Percentiles rank a stretch among this genome's conserved stretches.
Evolutionary conservation across 2,113 vertebrate species (phyloP).

Genomic region (Notarius quadriscutis): DNA sequence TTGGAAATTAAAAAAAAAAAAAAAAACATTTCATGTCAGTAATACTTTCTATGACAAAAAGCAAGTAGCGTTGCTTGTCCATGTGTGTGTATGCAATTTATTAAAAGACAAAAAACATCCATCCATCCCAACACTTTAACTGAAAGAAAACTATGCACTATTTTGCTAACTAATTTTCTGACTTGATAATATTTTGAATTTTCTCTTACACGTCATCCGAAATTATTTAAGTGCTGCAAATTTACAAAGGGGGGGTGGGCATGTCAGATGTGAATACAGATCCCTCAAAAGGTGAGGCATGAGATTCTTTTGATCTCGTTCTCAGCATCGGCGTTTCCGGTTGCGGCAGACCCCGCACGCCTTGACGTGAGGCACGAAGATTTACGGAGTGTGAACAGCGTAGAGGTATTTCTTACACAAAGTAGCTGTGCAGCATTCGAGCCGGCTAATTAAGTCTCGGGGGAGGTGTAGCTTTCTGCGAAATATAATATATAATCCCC

Average conservation of each 20-base stretch:
- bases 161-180: neutral
- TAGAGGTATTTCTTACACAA: slow-evolving; percentile 88
- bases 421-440: slow-evolving; percentile 81
- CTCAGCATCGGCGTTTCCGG: slow-evolving; percentile 61
- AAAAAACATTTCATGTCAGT: neutral
- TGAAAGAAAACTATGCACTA: neutral
- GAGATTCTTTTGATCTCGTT: slow-evolving; percentile 53
- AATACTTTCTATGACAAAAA: neutral
- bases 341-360: slow-evolving; percentile 83
- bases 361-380: slow-evolving; percentile 84
- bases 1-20: neutral
- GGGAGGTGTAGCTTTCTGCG: slow-evolving; percentile 81
- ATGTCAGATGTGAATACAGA: slow-evolving; percentile 44
- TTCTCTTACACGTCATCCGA: neutral
- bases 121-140: neutral
- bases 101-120: neutral
- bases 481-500: slow-evolving; percentile 82
- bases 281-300: slow-evolving; percentile 40
- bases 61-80: neutral
- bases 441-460: slow-evolving; percentile 90
- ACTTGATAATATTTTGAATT: neutral
- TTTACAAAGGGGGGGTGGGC: neutral
- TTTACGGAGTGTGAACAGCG: slow-evolving; percentile 92
- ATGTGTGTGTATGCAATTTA: neutral
- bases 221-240: slow-evolving; percentile 28